A percentile compares a stretch with the other conserved stretches of the same genome.
Conservation (phyloP, 2,888 invertebrate genomes). For the Meloe dianella region DNA sequence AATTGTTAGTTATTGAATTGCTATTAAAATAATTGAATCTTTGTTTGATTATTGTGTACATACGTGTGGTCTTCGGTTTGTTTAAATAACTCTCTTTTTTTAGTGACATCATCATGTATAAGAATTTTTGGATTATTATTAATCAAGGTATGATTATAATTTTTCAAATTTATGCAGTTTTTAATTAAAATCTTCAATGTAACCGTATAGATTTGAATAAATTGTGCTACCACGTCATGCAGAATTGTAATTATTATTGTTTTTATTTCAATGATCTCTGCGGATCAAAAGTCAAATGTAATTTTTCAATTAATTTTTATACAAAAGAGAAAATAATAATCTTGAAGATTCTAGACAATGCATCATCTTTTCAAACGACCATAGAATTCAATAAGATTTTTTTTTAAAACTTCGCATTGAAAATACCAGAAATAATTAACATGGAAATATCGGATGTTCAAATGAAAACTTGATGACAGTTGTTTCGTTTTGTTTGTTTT, state of each 20-base stretch:
- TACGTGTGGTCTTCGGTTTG: no score
- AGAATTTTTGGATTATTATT: neutral
- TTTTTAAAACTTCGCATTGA: neutral
- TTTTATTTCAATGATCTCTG: neutral
- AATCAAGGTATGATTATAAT: neutral
- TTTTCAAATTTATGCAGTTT: neutral
- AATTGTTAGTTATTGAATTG: neutral
- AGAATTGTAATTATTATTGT: neutral
- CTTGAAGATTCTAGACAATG: neutral
- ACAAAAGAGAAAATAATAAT: neutral
- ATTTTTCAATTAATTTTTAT: neutral
- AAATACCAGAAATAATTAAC: neutral
- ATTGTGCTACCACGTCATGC: neutral
- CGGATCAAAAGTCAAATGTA: constrained; percentile 10
- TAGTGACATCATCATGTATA: neutral
- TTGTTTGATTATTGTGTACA: neutral
- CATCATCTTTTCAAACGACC: neutral
- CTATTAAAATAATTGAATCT: neutral
- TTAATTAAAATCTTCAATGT: neutral
- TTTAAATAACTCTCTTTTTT: no score
- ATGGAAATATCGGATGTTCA: neutral
- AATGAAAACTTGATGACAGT: neutral
- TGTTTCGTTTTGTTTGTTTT: neutral
- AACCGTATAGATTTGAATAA: neutral
- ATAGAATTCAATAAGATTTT: neutral